Conservation (phyloP, 2,113 vertebrate species). For the Rhipidura dahli region DNA sequence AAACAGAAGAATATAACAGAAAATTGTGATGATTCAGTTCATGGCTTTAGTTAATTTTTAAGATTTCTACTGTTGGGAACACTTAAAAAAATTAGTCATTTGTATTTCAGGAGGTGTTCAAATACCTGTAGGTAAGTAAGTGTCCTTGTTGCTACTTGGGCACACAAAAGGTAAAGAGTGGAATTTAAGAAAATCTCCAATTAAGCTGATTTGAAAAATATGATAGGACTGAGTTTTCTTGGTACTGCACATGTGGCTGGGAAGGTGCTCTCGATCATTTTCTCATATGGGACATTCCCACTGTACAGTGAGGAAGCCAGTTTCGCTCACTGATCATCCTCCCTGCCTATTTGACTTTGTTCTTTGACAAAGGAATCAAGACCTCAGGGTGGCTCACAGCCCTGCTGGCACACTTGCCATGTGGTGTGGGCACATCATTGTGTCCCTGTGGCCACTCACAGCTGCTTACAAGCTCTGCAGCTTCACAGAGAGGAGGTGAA, state of each 20-base stretch:
- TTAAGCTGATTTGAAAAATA: neutral
- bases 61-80: neutral
- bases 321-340: neutral
- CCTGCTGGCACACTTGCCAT: neutral
- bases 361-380: neutral
- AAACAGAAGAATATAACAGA: neutral
- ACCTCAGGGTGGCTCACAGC: neutral
- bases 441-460: neutral
- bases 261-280: neutral
- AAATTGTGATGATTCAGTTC: neutral
- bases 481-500: neutral
- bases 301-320: fast-evolving
- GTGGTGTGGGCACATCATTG: fast-evolving
- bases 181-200: neutral
- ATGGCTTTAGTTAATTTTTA: neutral
- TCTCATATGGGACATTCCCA: neutral
- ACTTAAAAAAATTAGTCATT: neutral
- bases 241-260: neutral
- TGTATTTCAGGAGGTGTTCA: neutral
- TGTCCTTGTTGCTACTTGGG: neutral
- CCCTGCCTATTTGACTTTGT: neutral
- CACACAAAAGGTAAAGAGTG: neutral
- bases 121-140: neutral
- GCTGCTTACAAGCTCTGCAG: neutral
- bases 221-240: neutral